These are phyloP conservation scores for Astyanax mexicanus DNA, from an alignment of 2,797 vertebrate species.

Conservation along the genomic window DNA sequence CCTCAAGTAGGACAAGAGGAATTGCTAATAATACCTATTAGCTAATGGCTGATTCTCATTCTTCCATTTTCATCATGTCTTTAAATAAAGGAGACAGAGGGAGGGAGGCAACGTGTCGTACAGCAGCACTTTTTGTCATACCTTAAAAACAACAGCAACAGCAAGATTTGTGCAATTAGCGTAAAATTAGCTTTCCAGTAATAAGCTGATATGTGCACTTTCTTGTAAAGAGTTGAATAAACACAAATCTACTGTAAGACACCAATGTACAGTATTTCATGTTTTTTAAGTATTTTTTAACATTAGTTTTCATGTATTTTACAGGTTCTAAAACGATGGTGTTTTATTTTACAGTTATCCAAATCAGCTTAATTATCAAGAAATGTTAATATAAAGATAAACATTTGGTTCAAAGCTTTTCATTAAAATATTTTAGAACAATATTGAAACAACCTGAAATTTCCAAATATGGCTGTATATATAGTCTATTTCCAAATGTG, in stretches of 20 bases:
- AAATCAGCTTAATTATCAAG: no score
- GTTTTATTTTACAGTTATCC: no score
- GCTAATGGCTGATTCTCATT: conserved; percentile 52
- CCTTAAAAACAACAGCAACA: neutral
- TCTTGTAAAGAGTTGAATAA: conserved; percentile 3
- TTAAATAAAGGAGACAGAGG: conserved; percentile 40
- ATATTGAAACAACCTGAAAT: no score
- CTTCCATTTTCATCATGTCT: conserved; percentile 20
- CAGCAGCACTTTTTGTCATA: conserved; percentile 6
- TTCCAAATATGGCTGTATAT: no score
- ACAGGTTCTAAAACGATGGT: no score
- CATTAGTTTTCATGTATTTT: no score
- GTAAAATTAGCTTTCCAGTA: conserved; percentile 8
- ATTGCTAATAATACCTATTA: conserved; percentile 58
- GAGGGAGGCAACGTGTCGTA: neutral
- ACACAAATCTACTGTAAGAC: conserved; percentile 13
- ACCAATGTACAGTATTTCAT: no score
- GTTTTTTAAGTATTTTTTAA: no score
- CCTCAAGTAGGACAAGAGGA: conserved; percentile 48
- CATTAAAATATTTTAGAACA: no score
- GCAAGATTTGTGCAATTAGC: neutral
- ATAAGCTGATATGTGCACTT: neutral
- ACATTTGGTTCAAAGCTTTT: no score
- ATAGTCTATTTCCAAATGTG: no score
- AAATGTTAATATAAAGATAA: no score